These are phyloP conservation scores for Chrysemys picta DNA, from an alignment of 2,113 vertebrate species.

Conservation along the genomic window DNA sequence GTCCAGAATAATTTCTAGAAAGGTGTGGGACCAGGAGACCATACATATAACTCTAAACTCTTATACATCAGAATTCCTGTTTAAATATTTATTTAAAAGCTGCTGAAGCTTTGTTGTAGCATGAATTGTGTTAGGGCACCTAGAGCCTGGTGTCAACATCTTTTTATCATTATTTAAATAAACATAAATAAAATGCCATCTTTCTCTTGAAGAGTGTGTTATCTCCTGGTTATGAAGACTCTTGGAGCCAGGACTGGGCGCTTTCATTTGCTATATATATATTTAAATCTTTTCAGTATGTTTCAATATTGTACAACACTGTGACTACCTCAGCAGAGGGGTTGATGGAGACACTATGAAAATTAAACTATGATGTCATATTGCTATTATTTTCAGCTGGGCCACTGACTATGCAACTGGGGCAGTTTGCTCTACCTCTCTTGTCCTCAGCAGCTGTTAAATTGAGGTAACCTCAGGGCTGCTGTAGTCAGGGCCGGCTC, in stretches of 20 bases:
- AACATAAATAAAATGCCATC: not conserved
- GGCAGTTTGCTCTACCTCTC: not conserved
- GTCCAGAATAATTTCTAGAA: slow-evolving; percentile 6
- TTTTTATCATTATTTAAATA: not conserved
- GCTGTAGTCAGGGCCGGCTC: too few species aligned
- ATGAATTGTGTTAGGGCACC: not conserved
- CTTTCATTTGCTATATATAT: not conserved
- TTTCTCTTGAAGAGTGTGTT: not conserved
- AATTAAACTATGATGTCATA: not conserved
- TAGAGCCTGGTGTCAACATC: not conserved
- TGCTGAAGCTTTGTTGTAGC: not conserved
- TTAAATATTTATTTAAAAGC: not conserved
- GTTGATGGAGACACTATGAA: not conserved
- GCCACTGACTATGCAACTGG: not conserved
- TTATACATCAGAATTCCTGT: not conserved
- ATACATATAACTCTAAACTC: not conserved
- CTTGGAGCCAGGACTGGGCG: not conserved
- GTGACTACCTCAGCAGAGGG: not conserved
- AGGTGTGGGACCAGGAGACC: not conserved
- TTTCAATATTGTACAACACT: not conserved
- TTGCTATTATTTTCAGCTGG: not conserved
- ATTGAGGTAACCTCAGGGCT: not conserved
- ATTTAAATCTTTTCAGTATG: not conserved
- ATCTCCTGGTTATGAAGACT: not conserved
- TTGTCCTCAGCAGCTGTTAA: not conserved